Evolutionary conservation across 2,888 invertebrate species (phyloP).

Genomic region (Colletes collaris): DNA sequence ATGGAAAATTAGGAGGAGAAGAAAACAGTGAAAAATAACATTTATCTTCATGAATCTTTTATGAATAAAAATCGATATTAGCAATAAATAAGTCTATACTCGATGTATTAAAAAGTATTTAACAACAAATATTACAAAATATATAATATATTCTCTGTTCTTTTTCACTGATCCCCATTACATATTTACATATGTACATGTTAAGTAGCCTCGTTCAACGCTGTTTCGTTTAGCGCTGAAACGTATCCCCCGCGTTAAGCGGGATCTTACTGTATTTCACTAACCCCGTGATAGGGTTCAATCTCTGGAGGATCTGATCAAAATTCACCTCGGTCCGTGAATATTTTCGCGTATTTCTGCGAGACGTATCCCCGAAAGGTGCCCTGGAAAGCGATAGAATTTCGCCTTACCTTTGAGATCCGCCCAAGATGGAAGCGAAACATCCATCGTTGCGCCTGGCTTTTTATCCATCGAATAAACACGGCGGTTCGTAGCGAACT

Average conservation of each 20-base stretch:
- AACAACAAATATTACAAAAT: too few relatives aligned
- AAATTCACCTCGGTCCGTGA: background rate
- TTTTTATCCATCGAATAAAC: conserved; percentile 29
- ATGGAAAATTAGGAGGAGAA: too few relatives aligned
- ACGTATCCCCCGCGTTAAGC: too few relatives aligned
- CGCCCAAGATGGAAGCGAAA: background rate
- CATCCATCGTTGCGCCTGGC: background rate
- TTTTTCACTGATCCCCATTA: too few relatives aligned
- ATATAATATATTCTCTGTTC: too few relatives aligned
- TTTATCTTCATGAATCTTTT: conserved; percentile 6
- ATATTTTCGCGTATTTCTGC: background rate
- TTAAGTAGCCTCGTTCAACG: too few relatives aligned
- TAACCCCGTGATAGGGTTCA: background rate
- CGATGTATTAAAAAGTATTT: too few relatives aligned
- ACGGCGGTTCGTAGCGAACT: background rate
- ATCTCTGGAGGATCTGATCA: background rate
- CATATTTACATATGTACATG: too few relatives aligned
- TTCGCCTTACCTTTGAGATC: background rate
- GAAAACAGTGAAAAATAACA: too few relatives aligned
- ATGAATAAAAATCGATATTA: conserved; percentile 3
- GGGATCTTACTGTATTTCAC: too few relatives aligned
- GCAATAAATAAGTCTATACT: too few relatives aligned
- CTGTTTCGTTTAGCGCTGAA: too few relatives aligned
- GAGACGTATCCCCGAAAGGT: background rate
- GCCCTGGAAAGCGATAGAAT: background rate